Evolutionary conservation across 2,113 vertebrate genomes (phyloP).

Genomic region (Catharus bicknelli): DNA sequence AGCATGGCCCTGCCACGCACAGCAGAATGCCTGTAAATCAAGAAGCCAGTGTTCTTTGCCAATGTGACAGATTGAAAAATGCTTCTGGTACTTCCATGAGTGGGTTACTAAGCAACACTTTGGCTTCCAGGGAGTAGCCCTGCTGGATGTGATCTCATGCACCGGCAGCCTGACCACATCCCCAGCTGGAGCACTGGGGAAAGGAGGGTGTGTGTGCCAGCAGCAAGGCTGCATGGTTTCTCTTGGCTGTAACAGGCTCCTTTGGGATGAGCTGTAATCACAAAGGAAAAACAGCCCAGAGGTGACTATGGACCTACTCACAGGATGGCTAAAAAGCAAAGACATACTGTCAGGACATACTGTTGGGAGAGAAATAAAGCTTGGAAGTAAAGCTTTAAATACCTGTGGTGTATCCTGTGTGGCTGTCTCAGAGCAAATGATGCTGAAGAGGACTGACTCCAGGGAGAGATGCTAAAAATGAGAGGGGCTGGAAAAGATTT

Average conservation of each 20-base stretch:
- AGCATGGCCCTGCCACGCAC: conserved; percentile 5
- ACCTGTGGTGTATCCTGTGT: neutral
- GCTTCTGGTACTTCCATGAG: conserved; percentile 62
- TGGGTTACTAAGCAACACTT: conserved; percentile 69
- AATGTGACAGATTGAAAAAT: conserved; percentile 67
- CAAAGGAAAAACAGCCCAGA: neutral
- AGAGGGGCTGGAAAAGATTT: neutral
- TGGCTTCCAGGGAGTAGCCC: conserved; percentile 62
- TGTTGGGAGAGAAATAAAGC: neutral
- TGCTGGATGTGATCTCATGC: conserved; percentile 51
- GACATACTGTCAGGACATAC: neutral
- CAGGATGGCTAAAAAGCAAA: neutral
- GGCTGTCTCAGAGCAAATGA: neutral
- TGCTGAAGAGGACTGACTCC: neutral
- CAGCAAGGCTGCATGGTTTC: neutral
- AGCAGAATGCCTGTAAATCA: conserved; percentile 62
- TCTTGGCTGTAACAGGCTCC: neutral
- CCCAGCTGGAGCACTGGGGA: conserved; percentile 38
- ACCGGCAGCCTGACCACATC: conserved; percentile 34
- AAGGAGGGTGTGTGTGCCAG: neutral
- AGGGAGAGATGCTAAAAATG: conserved; percentile 16
- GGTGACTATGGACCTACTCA: neutral
- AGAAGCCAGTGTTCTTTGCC: conserved; percentile 46
- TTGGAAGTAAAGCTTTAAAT: neutral
- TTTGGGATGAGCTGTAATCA: neutral